Conservation (phyloP, 2,888 invertebrate genomes). For the Atherix ibis region DNA sequence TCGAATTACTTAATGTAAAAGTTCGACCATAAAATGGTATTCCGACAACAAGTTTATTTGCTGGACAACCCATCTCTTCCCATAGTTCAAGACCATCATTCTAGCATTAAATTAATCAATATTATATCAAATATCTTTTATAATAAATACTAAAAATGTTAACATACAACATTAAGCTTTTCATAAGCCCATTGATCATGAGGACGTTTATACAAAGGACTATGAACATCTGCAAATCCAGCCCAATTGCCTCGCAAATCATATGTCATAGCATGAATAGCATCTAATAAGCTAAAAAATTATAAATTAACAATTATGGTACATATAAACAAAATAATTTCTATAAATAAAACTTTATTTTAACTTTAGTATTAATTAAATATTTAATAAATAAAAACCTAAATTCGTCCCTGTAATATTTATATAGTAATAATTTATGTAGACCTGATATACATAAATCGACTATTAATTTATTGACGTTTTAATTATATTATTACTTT, state of each 20-base stretch:
- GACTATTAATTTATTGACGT: no score
- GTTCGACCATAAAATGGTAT: constrained; percentile 81
- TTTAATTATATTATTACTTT: no score
- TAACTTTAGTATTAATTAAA: no score
- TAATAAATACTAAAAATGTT: background rate
- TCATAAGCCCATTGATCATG: constrained; percentile 84
- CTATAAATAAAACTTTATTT: no score
- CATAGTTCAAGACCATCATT: constrained; percentile 75
- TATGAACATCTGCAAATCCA: constrained; percentile 79
- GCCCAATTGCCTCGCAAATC: constrained; percentile 81
- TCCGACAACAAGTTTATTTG: constrained; percentile 74
- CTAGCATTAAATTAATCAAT: constrained; percentile 30
- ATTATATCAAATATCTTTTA: background rate
- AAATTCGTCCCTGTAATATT: no score
- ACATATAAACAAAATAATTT: no score
- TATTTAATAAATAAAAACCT: no score
- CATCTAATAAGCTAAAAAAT: constrained; percentile 49
- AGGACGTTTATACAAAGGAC: constrained; percentile 68
- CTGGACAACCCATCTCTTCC: constrained; percentile 78
- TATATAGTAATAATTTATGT: no score
- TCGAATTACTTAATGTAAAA: constrained; percentile 65
- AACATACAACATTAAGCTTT: constrained; percentile 71
- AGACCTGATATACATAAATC: no score
- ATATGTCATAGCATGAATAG: constrained; percentile 75
- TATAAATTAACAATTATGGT: background rate